Base-by-base conservation (phyloP, 2,888 invertebrate species). In the Chrysotoxum bicinctum region DNA sequence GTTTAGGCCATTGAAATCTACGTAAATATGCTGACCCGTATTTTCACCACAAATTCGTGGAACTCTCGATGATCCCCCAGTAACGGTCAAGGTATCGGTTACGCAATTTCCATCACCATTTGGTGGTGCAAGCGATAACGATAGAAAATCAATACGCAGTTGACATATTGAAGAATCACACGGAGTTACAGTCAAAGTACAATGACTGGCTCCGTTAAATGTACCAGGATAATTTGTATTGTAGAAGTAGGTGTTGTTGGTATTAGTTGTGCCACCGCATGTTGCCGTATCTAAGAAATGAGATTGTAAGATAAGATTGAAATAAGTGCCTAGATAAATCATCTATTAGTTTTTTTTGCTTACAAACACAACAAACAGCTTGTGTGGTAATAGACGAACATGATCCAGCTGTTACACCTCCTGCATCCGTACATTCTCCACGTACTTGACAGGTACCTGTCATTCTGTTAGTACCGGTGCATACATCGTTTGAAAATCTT, bases 361-460 rank as follows among this genome's bases (percentile, higher is more conserved):
- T 93, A 97, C 97, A 95, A 81, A 97, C 94, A 90, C 97, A 97
- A 90, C 97, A 97, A 75, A 96, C 94, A 3, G 97, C 97, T 88
- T 96, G 94, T 73, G 94, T 93, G 30, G 92, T 92, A 4, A 91
- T 81, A 23, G 94, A 93, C 4, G 96, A 96, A 90, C 97, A 97
- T 12, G 92, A 92, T 12, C 96, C 97, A 0, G 96, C 95, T 48
- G 94, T 88, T 8, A 94, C 94, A 0, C 97, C 97, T 75, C 94
- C 94, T 30, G 94, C 93, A 88, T 94, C 94, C 68, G 92, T 90
- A 90, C 97, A 97, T 90, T 97, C 96, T 9, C 95, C 93, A 58
- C 94, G 93, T n/a, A 96, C 95, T 83, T 95, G 94, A 89, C 97
- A 97, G 0, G 95, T 96, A 30, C 97, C 97, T 83, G 92, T 93